Base-by-base conservation (phyloP, 2,797 vertebrate genomes). In the Dendrocincla tyrannina region DNA sequence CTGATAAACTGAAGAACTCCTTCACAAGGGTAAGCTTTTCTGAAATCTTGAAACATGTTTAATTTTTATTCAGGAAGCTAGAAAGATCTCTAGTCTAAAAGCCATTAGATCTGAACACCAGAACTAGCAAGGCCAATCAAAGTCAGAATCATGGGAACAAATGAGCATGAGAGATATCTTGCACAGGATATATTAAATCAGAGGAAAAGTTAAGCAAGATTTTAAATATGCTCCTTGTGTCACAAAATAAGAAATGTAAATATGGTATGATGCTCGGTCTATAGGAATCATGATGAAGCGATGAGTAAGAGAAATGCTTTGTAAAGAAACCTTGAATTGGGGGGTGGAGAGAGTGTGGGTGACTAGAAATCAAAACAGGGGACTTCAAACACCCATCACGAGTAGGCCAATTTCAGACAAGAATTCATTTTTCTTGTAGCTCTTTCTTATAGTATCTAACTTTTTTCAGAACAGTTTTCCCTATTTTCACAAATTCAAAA, bases 291-390 rank as follows among this genome's bases (percentile, higher is more conserved):
- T 0, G 8, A 75, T 9, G 25, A 87, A 78, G 33, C 6, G 22
- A 62, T 42, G 11, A 83, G 28, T 24, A 89, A 49, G 32, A 87
- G 13, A 92, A 75, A 73, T 10, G 5, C 24, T 80, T 70, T 15
- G 27, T 58, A 37, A 93, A 85, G n/a, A 85, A 60, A 7, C 10
- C 2, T 1, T 32, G 14, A 79, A 69, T 4, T 13, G 3, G 19
- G 15, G 20, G 22, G 13, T 2, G 7, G 17, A 19, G 7, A 5
- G 5, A 5, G 7, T 22, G 7, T 23, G 9, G 7, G 4, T 39
- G 22, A 10, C 11, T 6, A 27, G 32, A 83, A 58, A 82, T 37
- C 32, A 66, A 56, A 23, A 33, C 5, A 39, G 13, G 12, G 14
- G 28, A 62, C 32, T 60, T 88, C 44, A 16, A 79, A 85, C 3